Percentiles rank a stretch among this genome's conserved stretches.
phyloP scores from a whole-genome alignment of 53 echinoderm and acorn worm species.

The Pentamera pediparva region DNA sequence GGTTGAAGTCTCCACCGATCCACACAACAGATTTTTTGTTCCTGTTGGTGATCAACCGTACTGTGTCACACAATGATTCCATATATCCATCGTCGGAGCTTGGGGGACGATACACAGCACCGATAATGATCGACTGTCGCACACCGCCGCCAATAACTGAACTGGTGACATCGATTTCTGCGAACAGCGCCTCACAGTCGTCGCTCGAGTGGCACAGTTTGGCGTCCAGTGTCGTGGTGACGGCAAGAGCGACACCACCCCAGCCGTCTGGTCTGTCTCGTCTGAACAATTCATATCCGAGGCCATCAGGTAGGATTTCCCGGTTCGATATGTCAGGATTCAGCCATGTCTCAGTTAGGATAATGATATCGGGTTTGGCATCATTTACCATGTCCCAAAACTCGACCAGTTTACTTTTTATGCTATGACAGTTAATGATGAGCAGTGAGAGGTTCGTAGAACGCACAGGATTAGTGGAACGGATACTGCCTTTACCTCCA shows the following conservation, averaged over 20 bases:
- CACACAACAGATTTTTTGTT: conserved; percentile 12
- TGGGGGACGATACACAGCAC: not conserved
- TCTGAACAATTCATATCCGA: not conserved
- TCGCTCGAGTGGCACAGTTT: not conserved
- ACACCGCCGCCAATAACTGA: not conserved
- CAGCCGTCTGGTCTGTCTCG: conserved; percentile 5
- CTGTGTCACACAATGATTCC: not conserved
- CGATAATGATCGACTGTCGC: conserved; percentile 1
- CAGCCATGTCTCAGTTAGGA: no score
- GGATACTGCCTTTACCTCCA: no score
- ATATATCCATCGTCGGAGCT: not conserved
- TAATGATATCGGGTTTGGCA: no score
- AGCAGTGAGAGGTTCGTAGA: no score
- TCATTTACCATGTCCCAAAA: no score
- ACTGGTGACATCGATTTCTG: not conserved
- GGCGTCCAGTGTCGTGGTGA: not conserved
- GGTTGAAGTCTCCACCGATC: conserved; percentile 44
- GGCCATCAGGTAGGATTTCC: not conserved
- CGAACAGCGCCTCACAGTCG: conserved; percentile 31
- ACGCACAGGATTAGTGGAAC: no score
- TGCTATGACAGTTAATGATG: no score
- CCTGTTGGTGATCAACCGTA: not conserved
- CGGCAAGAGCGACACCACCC: conserved; percentile 8
- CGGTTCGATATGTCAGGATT: not conserved
- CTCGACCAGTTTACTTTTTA: no score